Evolutionary conservation across 2,888 invertebrate genomes (phyloP), one percentile per base, ranked within the genome.

Genomic region (Halictus ligatus): DNA sequence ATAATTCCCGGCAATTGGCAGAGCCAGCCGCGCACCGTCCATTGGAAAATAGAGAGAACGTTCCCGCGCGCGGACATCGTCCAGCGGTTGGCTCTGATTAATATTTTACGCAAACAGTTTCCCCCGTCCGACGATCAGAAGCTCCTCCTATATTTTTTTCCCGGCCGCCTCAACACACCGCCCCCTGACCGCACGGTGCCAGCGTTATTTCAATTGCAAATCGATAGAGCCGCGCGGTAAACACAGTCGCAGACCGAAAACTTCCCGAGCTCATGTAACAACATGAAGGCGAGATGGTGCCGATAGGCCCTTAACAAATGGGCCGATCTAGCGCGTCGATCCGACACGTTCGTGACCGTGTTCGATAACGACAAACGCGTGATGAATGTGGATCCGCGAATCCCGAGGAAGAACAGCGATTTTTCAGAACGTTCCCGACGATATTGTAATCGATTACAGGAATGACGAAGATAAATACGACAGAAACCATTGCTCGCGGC

Each of bases 161-260:
- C 84, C 81, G 71, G 79, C 72, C 60, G 72, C 29, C 60, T 35
- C 48, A 82, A 88, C 81, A 81, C 72, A 83, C 87, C 84, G 88
- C 87, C 86, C 82, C 74, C 71, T 79, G 83, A 79, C 84, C 75
- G 75, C 75, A 10, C n/a, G 75, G 35, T 18, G 29, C 64, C 77
- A 69, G 75, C 64, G 85, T 90, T 88, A 89, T 85, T 89, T 86
- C 78, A 86, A 90, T 90, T 87, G 77, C 83, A 78, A 85, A 90
- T 90, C 90, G 77, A 89, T 90, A 90, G 48, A 29, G 78, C 80
- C 67, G 71, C 54, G 58, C 73, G 71, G 73, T 74, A 71, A 80
- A 83, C 72, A 76, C 75, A 78, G 79, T 75, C 67, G 67, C 75
- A 54, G 48, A 75, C 64, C 12, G 71, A 81, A 78, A 60, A 67